These are phyloP conservation scores for Harpalus rufipes DNA, from an alignment of 2,888 invertebrate genomes.

Conservation along the genomic window DNA sequence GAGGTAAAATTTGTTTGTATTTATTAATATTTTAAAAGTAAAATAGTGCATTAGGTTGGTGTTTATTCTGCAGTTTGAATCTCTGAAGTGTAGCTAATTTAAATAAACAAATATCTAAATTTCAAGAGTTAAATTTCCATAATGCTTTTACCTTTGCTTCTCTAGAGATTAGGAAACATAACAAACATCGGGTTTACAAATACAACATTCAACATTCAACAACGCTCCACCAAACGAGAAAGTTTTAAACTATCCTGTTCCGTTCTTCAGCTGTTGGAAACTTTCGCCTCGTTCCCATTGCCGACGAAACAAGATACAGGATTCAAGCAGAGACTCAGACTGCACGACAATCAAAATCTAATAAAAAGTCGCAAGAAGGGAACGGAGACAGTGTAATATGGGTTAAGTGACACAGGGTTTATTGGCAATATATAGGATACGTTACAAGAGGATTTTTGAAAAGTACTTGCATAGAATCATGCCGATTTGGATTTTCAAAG, in stretches of 20 bases:
- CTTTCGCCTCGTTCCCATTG: slow-evolving; percentile 17
- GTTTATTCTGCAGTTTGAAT: too few species aligned
- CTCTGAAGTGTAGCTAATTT: background rate
- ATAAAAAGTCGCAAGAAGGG: slow-evolving; percentile 12
- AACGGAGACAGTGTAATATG: background rate
- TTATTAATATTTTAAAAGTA: too few species aligned
- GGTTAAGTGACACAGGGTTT: background rate
- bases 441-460: too few species aligned
- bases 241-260: slow-evolving; percentile 11
- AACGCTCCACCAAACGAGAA: slow-evolving; percentile 21
- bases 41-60: too few species aligned
- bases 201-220: slow-evolving; percentile 22
- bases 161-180: background rate
- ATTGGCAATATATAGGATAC: slow-evolving; percentile 49
- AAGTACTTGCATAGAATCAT: too few species aligned
- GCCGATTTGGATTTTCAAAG: too few species aligned
- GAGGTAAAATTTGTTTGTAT: too few species aligned
- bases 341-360: slow-evolving; percentile 28
- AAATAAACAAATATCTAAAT: slow-evolving; percentile 11
- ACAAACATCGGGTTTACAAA: slow-evolving; percentile 25
- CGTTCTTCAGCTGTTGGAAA: slow-evolving; percentile 18
- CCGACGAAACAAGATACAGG: slow-evolving; percentile 18
- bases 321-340: slow-evolving; percentile 7
- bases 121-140: background rate
- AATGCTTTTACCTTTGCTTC: background rate